Percentiles rank a stretch among this genome's conserved stretches.
phyloP scores from a whole-genome alignment of 2,888 invertebrate genomes.

The Agelastica alni region DNA sequence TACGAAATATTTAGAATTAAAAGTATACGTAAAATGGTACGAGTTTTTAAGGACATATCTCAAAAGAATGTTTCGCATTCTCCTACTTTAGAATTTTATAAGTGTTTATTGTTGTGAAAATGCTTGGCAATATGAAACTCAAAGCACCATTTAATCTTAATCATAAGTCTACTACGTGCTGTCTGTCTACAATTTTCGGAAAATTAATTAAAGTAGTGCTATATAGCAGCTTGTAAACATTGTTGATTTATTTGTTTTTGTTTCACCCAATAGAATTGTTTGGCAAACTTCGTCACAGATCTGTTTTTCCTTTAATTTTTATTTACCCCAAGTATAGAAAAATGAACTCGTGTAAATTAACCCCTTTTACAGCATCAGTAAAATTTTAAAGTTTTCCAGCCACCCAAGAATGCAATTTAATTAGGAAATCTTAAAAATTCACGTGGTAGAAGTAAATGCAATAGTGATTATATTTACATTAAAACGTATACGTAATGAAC shows the following conservation, averaged over 20 bases:
- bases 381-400: too few relatives aligned
- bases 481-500: too few relatives aligned
- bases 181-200: constrained; percentile 16
- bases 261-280: not conserved
- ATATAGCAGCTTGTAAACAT: constrained; percentile 24
- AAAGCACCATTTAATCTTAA: constrained; percentile 22
- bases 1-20: constrained; percentile 18
- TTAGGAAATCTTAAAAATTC: too few relatives aligned
- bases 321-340: too few relatives aligned
- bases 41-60: constrained; percentile 22
- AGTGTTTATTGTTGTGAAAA: constrained; percentile 36
- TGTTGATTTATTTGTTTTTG: constrained; percentile 23
- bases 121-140: constrained; percentile 40
- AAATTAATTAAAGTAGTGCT: constrained; percentile 20
- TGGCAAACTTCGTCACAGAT: not conserved
- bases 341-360: too few relatives aligned
- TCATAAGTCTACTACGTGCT: constrained; percentile 21
- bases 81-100: constrained; percentile 28
- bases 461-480: too few relatives aligned
- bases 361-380: too few relatives aligned
- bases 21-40: constrained; percentile 22
- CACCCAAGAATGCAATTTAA: too few relatives aligned
- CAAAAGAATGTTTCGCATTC: constrained; percentile 9
- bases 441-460: too few relatives aligned
- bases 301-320: too few relatives aligned